Percentiles rank a stretch among this genome's conserved stretches.
phyloP scores from a whole-genome alignment of 2,888 invertebrate genomes.

The Leptinotarsa rubiginosa region DNA sequence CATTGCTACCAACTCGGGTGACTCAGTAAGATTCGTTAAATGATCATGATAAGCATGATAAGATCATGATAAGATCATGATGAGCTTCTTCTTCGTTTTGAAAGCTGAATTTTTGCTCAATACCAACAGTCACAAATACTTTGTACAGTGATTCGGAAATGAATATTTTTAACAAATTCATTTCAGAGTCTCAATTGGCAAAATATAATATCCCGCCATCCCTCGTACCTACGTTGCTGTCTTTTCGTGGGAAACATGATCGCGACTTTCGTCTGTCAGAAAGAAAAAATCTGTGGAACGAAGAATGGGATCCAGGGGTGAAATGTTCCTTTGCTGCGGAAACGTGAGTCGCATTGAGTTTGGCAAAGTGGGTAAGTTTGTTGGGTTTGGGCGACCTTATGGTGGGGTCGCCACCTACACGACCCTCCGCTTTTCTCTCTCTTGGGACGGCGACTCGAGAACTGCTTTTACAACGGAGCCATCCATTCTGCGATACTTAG shows the following conservation, averaged over 20 bases:
- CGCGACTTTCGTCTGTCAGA: conserved; percentile 8
- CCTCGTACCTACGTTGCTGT: neutral
- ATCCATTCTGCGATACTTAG: conserved; percentile 11
- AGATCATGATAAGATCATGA: no score
- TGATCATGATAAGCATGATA: no score
- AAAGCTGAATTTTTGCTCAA: no score
- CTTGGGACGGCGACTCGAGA: conserved; percentile 20
- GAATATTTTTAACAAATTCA: no score
- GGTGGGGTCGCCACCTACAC: conserved; percentile 55
- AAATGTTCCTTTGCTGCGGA: conserved; percentile 62
- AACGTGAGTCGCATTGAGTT: conserved; percentile 65
- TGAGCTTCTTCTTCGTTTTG: no score
- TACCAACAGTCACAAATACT: no score
- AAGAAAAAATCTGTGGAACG: conserved; percentile 40
- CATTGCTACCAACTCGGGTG: no score
- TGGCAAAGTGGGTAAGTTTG: conserved; percentile 65
- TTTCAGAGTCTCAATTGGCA: no score
- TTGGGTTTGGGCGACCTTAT: conserved; percentile 64
- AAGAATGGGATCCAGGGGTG: conserved; percentile 45
- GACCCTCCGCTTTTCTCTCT: conserved; percentile 40
- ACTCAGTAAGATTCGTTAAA: no score
- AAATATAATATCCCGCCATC: neutral
- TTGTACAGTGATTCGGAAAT: no score
- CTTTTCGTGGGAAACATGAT: conserved; percentile 3
- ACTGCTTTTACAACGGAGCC: conserved; percentile 24